Conservation (phyloP, 1,140 invertebrate genomes). For the Anagrus nilaparvatae region DNA sequence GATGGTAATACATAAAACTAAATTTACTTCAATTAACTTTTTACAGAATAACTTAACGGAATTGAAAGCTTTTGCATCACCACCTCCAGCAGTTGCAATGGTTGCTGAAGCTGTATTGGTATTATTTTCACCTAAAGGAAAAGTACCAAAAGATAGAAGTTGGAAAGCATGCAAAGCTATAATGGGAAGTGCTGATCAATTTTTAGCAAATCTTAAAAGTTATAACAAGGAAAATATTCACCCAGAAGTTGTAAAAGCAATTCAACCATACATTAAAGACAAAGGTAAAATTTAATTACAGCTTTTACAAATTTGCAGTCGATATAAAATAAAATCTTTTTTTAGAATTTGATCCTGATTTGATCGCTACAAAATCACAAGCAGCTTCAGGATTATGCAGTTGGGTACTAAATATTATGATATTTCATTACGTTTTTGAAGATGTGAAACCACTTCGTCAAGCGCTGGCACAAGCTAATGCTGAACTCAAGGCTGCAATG, state of each 20-base stretch:
- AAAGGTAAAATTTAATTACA: conserved; percentile 23
- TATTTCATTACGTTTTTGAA: conserved; percentile 85
- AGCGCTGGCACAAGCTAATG: conserved; percentile 73
- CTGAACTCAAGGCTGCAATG: conserved; percentile 68
- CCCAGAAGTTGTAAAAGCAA: conserved; percentile 70
- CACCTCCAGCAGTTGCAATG: conserved; percentile 71
- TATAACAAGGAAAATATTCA: conserved; percentile 94
- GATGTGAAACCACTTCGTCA: conserved; percentile 84
- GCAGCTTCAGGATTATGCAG: conserved; percentile 86
- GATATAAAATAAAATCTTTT: conserved; percentile 1
- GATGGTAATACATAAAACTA: too few relatives aligned
- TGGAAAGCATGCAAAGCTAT: conserved; percentile 87
- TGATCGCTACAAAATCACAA: conserved; percentile 74
- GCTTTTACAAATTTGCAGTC: not conserved
- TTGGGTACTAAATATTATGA: conserved; percentile 90
- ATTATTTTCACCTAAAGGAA: conserved; percentile 72
- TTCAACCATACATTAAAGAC: conserved; percentile 44
- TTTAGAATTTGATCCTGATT: conserved; percentile 75
- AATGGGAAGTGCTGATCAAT: conserved; percentile 78
- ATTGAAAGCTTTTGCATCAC: conserved; percentile 83
- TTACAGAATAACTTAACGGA: conserved; percentile 77
- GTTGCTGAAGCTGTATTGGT: conserved; percentile 82
- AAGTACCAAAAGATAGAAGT: conserved; percentile 83
- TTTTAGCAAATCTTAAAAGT: conserved; percentile 73
- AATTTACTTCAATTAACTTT: too few relatives aligned